These are phyloP conservation scores for Meleagris gallopavo DNA, from an alignment of 2,113 vertebrate genomes.

Conservation along the genomic window DNA sequence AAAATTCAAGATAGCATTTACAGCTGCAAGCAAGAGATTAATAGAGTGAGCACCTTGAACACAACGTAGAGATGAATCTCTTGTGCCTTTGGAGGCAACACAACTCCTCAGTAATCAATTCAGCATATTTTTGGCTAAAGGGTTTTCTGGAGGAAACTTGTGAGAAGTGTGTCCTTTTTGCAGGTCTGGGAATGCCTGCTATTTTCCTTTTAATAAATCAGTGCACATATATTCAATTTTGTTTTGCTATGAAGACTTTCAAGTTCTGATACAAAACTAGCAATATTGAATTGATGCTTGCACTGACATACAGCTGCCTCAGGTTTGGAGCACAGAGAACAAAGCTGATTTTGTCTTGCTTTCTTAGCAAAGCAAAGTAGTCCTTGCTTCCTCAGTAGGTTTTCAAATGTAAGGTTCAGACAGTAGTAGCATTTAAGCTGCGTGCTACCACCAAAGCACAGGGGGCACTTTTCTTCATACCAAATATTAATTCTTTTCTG, in stretches of 20 bases:
- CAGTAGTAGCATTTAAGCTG: neutral
- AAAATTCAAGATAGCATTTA: neutral
- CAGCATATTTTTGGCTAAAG: neutral
- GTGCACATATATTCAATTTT: neutral
- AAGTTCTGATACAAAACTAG: neutral
- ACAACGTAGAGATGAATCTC: accelerated
- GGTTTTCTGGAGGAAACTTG: neutral
- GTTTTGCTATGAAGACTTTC: neutral
- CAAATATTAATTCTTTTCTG: neutral
- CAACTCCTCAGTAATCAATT: neutral
- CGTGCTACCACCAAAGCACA: neutral
- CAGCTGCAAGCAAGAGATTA: neutral
- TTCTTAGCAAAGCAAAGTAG: neutral
- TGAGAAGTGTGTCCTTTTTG: neutral
- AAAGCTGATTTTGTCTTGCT: neutral
- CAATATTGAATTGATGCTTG: neutral
- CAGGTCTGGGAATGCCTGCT: neutral
- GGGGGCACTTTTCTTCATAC: neutral
- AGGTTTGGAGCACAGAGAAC: neutral
- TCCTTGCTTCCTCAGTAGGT: neutral
- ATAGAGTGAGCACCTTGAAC: neutral
- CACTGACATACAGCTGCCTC: neutral
- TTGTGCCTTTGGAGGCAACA: neutral
- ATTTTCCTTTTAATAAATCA: neutral
- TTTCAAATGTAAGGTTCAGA: neutral